Conservation (phyloP, 2,113 vertebrate species). For the Toxostoma redivivum region DNA sequence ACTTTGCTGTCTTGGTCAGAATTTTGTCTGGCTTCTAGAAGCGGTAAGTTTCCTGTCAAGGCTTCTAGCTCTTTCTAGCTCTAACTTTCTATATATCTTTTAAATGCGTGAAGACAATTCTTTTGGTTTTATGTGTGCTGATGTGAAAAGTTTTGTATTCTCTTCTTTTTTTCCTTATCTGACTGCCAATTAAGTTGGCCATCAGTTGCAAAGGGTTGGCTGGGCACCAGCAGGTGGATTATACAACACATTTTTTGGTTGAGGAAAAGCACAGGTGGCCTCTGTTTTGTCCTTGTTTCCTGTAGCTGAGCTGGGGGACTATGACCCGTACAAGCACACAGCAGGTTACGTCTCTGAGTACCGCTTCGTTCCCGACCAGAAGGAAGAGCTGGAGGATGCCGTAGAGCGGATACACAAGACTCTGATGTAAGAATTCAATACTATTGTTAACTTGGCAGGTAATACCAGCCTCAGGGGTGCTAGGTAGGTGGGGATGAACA, state of each 20-base stretch:
- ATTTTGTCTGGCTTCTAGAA: not conserved
- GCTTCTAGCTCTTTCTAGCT: not conserved
- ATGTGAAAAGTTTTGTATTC: not conserved
- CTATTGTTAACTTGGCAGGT: not conserved
- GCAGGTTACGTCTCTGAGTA: conserved; percentile 86
- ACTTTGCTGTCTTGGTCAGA: not conserved
- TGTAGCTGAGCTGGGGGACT: conserved; percentile 87
- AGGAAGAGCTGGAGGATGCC: conserved; percentile 86
- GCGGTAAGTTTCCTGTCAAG: not conserved
- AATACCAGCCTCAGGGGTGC: not conserved
- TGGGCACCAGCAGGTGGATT: not conserved
- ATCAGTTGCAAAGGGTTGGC: not conserved
- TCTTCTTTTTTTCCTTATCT: not conserved
- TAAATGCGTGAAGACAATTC: not conserved
- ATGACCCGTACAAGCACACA: conserved; percentile 82
- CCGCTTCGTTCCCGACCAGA: conserved; percentile 88
- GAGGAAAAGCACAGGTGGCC: not conserved
- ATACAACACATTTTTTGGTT: not conserved
- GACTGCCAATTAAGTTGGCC: fast-evolving
- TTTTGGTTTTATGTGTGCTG: not conserved
- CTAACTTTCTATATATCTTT: not conserved
- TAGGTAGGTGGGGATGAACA: not conserved
- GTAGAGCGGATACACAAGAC: conserved; percentile 86
- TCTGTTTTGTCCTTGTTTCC: not conserved
- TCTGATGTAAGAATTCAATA: conserved; percentile 75